These are phyloP conservation scores for Coboldia fuscipes DNA, from an alignment of 1,140 invertebrate species.

Conservation along the genomic window DNA sequence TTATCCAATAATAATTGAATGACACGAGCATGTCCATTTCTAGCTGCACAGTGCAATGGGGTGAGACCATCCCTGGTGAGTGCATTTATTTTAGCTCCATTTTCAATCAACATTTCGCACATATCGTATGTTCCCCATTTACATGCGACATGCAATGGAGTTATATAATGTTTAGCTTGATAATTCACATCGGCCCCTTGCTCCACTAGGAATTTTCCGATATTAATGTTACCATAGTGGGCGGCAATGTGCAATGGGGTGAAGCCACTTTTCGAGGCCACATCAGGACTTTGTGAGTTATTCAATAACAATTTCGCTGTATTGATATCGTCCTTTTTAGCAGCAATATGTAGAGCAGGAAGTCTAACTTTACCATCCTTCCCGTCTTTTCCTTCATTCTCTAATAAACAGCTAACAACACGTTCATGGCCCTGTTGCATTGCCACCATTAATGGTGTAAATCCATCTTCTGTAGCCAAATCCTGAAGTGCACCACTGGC, in stretches of 20 bases:
- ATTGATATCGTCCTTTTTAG: conserved; percentile 97
- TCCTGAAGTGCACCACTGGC: conserved; percentile 89
- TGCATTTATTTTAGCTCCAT: conserved; percentile 81
- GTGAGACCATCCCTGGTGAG: conserved; percentile 90
- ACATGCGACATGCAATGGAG: conserved; percentile 81
- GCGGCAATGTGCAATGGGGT: conserved; percentile 95
- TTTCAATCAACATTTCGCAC: conserved; percentile 59
- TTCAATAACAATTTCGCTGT: conserved; percentile 78
- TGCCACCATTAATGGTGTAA: conserved; percentile 93
- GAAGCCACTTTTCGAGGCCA: conserved; percentile 93
- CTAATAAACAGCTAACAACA: conserved; percentile 86
- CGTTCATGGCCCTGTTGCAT: conserved; percentile 98
- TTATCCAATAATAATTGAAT: conserved; percentile 81
- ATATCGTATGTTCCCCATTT: conserved; percentile 71
- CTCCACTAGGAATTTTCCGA: conserved; percentile 74
- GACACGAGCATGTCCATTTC: conserved; percentile 91
- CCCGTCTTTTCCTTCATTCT: conserved; percentile 83
- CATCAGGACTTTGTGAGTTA: conserved; percentile 89
- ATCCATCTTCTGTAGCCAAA: conserved; percentile 93
- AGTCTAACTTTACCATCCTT: conserved; percentile 80
- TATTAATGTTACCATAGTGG: conserved; percentile 95
- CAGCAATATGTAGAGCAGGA: conserved; percentile 91
- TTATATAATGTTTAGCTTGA: conserved; percentile 86
- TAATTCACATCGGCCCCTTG: conserved; percentile 92
- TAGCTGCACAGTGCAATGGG: conserved; percentile 75